Percentiles rank a stretch among this genome's conserved stretches.
Evolutionary conservation across 2,113 vertebrate species (phyloP).

Genomic region (Epinephelus lanceolatus): DNA sequence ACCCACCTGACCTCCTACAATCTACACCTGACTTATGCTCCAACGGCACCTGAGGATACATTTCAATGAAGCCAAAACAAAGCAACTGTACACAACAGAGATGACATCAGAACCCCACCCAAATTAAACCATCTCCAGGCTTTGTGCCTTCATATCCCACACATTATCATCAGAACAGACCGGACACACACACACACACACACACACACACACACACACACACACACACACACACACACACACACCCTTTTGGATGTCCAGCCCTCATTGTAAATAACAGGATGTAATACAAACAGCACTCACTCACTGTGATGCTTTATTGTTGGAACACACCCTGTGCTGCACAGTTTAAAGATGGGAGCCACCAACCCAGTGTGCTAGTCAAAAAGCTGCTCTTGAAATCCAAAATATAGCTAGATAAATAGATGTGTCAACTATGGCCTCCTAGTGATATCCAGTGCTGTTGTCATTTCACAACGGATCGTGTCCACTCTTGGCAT

Average conservation of each 20-base stretch:
- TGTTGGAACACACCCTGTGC: not conserved
- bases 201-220: too few relatives aligned
- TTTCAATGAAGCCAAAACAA: constrained; percentile 18
- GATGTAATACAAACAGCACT: not conserved
- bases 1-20: not conserved
- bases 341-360: not conserved
- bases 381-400: not conserved
- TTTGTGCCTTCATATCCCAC: not conserved
- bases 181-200: not conserved
- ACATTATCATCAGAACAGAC: not conserved
- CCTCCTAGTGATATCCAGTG: not conserved
- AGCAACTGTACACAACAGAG: constrained; percentile 4
- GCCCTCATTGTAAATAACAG: not conserved
- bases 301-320: not conserved
- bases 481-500: not conserved
- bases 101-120: constrained; percentile 38
- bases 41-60: not conserved
- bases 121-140: constrained; percentile 6
- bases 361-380: not conserved
- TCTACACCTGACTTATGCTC: not conserved
- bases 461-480: not conserved
- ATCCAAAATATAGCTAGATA: not conserved
- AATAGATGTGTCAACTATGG: not conserved
- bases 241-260: not conserved
- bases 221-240: too few relatives aligned